A percentile compares a stretch with the other conserved stretches of the same genome.
These are phyloP conservation scores for Lamproptera curius DNA, from an alignment of 2,888 invertebrate species.

Conservation along the genomic window DNA sequence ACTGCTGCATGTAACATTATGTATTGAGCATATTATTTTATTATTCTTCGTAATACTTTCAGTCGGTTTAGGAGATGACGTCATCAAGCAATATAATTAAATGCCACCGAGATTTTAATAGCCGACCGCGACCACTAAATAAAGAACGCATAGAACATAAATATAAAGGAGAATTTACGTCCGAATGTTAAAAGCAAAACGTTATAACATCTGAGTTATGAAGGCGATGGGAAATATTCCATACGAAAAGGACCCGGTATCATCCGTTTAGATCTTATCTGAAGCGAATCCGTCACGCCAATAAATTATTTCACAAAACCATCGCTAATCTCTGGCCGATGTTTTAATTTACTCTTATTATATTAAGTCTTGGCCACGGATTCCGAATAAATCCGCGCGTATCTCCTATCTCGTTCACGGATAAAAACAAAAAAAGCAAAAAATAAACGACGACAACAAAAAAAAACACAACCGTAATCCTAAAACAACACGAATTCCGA, in stretches of 20 bases:
- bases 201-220: conserved; percentile 75
- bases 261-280: conserved; percentile 72
- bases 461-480: conserved; percentile 42
- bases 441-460: conserved; percentile 39
- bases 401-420: conserved; percentile 53
- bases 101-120: background rate
- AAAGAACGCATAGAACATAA: background rate
- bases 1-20: no score
- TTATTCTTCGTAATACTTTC: no score
- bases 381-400: conserved; percentile 58
- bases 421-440: no score
- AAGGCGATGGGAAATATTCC: conserved; percentile 63
- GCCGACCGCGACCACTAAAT: no score
- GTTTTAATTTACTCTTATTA: conserved; percentile 71
- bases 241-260: conserved; percentile 74
- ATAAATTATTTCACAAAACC: conserved; percentile 76
- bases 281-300: conserved; percentile 74
- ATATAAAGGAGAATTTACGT: conserved; percentile 57
- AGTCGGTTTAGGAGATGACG: background rate
- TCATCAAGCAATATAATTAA: background rate
- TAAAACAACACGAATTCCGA: conserved; percentile 52
- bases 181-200: conserved; percentile 60
- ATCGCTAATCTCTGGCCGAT: conserved; percentile 70
- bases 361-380: conserved; percentile 54
- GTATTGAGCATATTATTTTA: no score